Conservation (phyloP, 1,140 invertebrate genomes). For the Eurosta solidaginis region DNA sequence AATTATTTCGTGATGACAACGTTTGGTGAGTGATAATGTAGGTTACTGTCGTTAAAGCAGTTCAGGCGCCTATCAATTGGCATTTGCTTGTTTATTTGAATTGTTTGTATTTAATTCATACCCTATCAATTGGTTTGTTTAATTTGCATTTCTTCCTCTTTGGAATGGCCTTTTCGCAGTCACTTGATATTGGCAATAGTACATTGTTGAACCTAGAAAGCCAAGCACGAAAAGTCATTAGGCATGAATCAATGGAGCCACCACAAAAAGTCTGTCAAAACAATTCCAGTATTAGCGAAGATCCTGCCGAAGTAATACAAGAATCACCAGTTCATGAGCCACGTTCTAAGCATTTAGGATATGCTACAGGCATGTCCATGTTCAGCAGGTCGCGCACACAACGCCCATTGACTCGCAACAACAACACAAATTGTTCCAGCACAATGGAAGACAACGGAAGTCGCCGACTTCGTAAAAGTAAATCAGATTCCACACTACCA, state of each 20-base stretch:
- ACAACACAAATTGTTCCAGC: not conserved
- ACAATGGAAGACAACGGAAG: not conserved
- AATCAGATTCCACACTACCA: constrained; percentile 37
- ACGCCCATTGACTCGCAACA: not conserved
- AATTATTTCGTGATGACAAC: too few relatives aligned
- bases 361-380: not conserved
- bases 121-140: too few relatives aligned
- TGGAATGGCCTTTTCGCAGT: constrained; percentile 53
- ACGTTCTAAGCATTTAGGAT: not conserved
- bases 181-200: constrained; percentile 51
- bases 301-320: constrained; percentile 37
- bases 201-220: constrained; percentile 50
- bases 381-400: constrained; percentile 5
- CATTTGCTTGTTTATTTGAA: constrained; percentile 21
- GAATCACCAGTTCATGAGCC: constrained; percentile 38
- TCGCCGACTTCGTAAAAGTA: constrained; percentile 32
- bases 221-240: constrained; percentile 32
- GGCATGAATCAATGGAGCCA: constrained; percentile 10
- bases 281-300: too few relatives aligned
- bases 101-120: too few relatives aligned
- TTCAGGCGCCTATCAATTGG: not conserved
- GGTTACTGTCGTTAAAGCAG: not conserved
- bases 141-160: not conserved
- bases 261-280: not conserved
- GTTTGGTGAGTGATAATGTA: not conserved